These are phyloP conservation scores for Tipula unca DNA, from an alignment of 2,888 invertebrate species.

Conservation along the genomic window DNA sequence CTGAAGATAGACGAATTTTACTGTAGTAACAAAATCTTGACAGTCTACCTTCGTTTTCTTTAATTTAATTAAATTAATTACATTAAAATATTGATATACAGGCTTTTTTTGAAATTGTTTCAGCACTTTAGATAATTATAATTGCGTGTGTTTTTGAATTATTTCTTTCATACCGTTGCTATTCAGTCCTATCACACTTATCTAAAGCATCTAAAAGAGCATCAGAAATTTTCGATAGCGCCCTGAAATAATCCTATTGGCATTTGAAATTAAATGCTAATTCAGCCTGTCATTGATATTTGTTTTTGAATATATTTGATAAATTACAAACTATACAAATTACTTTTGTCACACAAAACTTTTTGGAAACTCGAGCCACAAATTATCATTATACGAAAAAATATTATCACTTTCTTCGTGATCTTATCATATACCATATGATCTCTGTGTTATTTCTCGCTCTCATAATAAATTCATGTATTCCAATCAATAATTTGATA, in stretches of 20 bases:
- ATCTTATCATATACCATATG: background rate
- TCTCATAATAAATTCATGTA: background rate
- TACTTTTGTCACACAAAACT: background rate
- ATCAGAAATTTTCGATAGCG: background rate
- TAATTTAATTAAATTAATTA: no score
- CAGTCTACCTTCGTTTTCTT: no score
- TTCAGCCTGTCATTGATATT: background rate
- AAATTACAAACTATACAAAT: background rate
- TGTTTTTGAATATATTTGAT: background rate
- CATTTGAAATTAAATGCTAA: background rate
- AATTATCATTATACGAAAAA: no score
- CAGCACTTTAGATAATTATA: no score
- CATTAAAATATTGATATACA: no score
- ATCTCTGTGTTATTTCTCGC: background rate
- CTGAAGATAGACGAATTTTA: no score
- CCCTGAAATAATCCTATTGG: background rate
- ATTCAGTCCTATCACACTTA: no score
- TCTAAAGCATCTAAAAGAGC: no score
- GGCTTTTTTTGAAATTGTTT: no score
- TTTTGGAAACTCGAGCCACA: background rate
- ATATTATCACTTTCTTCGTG: background rate
- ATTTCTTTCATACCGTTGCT: no score
- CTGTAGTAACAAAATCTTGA: no score
- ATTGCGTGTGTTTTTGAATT: no score
- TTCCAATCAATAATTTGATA: background rate